Percentiles rank a stretch among this genome's conserved stretches.
Conservation (phyloP, 2,888 invertebrate genomes). For the Tuberolachnus salignus region DNA sequence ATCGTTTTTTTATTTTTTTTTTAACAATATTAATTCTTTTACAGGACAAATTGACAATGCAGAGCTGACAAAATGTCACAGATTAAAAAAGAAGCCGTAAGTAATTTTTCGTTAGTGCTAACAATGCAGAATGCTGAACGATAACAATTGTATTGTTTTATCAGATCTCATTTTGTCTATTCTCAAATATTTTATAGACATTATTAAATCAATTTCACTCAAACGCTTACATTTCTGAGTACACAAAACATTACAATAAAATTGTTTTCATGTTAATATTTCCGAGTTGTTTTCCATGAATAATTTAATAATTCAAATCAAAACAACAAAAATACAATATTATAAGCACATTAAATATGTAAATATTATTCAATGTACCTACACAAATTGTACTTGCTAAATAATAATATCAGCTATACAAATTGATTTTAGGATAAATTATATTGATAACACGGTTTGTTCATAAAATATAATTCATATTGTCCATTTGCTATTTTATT, state of each 20-base stretch:
- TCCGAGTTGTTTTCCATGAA: neutral
- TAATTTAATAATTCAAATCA: neutral
- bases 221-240: no score
- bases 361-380: slow-evolving; percentile 23
- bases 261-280: neutral
- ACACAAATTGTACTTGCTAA: slow-evolving; percentile 5
- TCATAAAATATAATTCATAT: neutral
- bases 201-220: neutral
- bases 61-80: slow-evolving; percentile 54
- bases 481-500: neutral
- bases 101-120: neutral
- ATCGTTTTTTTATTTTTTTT: neutral
- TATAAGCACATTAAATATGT: neutral
- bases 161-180: neutral
- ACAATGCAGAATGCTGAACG: neutral
- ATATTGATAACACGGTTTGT: neutral
- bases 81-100: slow-evolving; percentile 47
- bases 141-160: neutral
- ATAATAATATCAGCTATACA: neutral
- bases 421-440: no score
- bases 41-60: slow-evolving; percentile 29
- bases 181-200: neutral
- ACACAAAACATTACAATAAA: no score
- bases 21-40: neutral
- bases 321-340: neutral